Percentiles rank a stretch among this genome's conserved stretches.
These are phyloP conservation scores for Watsonalla binaria DNA, from an alignment of 2,888 invertebrate species.

Conservation along the genomic window DNA sequence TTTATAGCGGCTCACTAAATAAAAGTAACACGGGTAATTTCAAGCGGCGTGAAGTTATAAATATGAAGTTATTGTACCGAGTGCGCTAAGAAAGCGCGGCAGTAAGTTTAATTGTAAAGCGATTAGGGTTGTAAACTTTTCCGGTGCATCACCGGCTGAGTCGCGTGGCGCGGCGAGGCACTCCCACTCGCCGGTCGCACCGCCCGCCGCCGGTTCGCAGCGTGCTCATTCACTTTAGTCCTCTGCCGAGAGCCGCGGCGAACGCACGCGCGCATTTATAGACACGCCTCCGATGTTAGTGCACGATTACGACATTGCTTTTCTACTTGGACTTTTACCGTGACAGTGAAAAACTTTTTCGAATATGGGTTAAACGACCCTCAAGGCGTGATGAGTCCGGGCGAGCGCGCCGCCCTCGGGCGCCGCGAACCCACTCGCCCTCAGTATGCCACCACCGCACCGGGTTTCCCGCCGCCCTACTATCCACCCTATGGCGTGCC, in stretches of 20 bases:
- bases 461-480: conserved; percentile 74
- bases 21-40: too few relatives aligned
- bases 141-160: conserved; percentile 66
- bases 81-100: conserved; percentile 53
- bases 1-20: too few relatives aligned
- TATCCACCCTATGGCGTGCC: conserved; percentile 74
- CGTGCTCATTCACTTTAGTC: conserved; percentile 73
- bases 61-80: conserved; percentile 17
- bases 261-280: conserved; percentile 54
- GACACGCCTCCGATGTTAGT: conserved; percentile 70
- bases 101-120: conserved; percentile 61
- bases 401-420: conserved; percentile 75
- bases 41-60: too few relatives aligned
- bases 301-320: conserved; percentile 74
- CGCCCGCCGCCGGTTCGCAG: conserved; percentile 58
- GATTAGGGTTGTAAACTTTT: conserved; percentile 73
- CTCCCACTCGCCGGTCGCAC: conserved; percentile 62
- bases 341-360: conserved; percentile 68
- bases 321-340: conserved; percentile 64
- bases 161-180: conserved; percentile 62
- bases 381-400: conserved; percentile 69
- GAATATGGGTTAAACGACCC: conserved; percentile 87
- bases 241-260: conserved; percentile 68
- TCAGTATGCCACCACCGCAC: conserved; percentile 70
- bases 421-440: conserved; percentile 76